A percentile compares a stretch with the other conserved stretches of the same genome.
These are phyloP conservation scores for Prietella phreatophila DNA, from an alignment of 2,113 vertebrate species.

Conservation along the genomic window DNA sequence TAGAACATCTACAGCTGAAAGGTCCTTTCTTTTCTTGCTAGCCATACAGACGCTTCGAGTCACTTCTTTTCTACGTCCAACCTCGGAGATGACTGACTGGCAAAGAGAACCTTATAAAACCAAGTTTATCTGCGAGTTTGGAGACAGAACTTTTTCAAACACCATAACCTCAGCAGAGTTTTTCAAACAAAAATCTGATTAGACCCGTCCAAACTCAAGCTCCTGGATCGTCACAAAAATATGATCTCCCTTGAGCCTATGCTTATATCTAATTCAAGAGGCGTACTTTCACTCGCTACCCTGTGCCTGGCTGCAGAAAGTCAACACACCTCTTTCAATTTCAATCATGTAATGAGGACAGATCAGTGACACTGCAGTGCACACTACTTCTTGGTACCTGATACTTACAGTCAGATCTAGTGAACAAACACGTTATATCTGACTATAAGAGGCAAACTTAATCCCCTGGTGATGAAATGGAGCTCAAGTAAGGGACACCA, in stretches of 20 bases:
- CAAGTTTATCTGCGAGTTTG: neutral
- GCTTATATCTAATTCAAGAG: conserved; percentile 27
- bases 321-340: conserved; percentile 25
- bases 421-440: neutral
- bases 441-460: neutral
- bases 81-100: neutral
- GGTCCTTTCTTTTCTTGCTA: neutral
- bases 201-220: neutral
- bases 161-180: neutral
- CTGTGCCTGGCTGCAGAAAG: neutral
- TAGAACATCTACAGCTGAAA: neutral
- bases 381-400: neutral
- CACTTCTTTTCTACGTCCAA: neutral
- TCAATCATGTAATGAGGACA: conserved; percentile 21
- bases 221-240: neutral
- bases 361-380: conserved; percentile 23
- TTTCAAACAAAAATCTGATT: neutral
- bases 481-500: neutral
- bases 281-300: neutral
- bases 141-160: neutral
- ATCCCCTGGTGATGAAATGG: neutral
- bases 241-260: neutral
- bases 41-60: neutral
- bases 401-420: conserved; percentile 4
- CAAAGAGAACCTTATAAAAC: neutral